Evolutionary conservation across 2,797 vertebrate species (phyloP), one percentile per base, ranked within the genome.

Genomic region (Halcyon leucocephala): DNA sequence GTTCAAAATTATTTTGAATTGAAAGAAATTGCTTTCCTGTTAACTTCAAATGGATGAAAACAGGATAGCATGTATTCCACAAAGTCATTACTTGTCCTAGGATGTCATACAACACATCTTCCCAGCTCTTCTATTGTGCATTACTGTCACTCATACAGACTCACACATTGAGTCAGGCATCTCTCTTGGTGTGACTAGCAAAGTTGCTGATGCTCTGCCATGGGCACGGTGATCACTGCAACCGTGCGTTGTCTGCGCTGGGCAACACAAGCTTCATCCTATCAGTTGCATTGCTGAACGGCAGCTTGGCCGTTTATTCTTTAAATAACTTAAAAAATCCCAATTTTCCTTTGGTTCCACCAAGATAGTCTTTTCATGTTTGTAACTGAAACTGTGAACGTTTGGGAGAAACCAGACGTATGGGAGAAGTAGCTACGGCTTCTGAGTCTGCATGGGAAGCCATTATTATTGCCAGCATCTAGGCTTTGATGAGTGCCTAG

Each of bases 91-190:
- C 41, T 80, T 22, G 12, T 71, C 19, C 14, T 80, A 41, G 46
- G n/a, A 33, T 35, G 35, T 35, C 35, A 35, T 35, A 35, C 7
- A 49, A 3, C 20, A 44, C 15, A 9, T 55, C 58, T 31, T 83
- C 31, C 14, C 18, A 29, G 14, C 18, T 78, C 21, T 83, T 83
- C 48, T 29, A 4, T 35, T 85, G 44, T 67, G 31, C 57, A 67
- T 52, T 74, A 3, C 48, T 55, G 28, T 42, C 6, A 3, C 57
- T 88, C 0, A 0, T 58, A 46, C 16, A 46, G 79, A 10, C 55
- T 74, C 52, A 4, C 20, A 4, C 1, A 1, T 26, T 28, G 70
- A 78, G 61, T 35, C 19, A 6, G 58, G 44, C 22, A 7, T 65
- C 82, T 67, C 72, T 65, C 12, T 12, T 44, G 66, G 20, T 3